These are phyloP conservation scores for Xiphorhynchus elegans DNA, from an alignment of 2,113 vertebrate genomes.

Conservation along the genomic window DNA sequence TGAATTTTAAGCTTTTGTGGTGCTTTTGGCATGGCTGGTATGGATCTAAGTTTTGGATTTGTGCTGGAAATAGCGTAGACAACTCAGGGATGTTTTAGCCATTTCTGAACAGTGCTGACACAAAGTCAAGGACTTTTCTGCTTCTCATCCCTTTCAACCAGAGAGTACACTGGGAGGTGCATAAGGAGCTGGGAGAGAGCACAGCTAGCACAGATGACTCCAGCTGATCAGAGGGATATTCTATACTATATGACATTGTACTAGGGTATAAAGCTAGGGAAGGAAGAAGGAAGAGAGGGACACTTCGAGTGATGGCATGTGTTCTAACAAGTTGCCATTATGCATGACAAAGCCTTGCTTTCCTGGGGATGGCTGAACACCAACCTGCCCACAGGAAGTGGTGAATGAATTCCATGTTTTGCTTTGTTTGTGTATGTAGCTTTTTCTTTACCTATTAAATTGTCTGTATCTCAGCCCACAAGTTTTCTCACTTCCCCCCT, in stretches of 20 bases:
- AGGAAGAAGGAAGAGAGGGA: neutral
- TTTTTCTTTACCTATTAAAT: neutral
- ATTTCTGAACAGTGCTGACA: neutral
- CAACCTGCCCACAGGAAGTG: rapidly evolving
- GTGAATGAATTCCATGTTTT: neutral
- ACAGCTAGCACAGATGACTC: neutral
- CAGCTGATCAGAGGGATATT: neutral
- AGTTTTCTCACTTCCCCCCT: neutral
- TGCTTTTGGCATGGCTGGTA: neutral
- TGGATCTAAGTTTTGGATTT: neutral
- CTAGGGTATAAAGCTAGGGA: neutral
- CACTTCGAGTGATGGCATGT: rapidly evolving
- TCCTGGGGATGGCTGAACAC: neutral
- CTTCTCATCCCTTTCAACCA: neutral
- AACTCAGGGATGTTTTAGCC: neutral
- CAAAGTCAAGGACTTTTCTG: neutral
- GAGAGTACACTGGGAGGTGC: rapidly evolving
- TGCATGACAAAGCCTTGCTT: neutral
- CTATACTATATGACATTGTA: rapidly evolving
- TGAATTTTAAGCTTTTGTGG: neutral
- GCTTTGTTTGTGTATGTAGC: rapidly evolving
- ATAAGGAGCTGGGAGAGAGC: neutral
- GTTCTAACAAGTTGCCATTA: neutral
- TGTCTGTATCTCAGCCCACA: neutral
- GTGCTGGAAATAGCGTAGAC: neutral